Conservation (phyloP, 2,797 vertebrate genomes). For the Anguilla marmorata region DNA sequence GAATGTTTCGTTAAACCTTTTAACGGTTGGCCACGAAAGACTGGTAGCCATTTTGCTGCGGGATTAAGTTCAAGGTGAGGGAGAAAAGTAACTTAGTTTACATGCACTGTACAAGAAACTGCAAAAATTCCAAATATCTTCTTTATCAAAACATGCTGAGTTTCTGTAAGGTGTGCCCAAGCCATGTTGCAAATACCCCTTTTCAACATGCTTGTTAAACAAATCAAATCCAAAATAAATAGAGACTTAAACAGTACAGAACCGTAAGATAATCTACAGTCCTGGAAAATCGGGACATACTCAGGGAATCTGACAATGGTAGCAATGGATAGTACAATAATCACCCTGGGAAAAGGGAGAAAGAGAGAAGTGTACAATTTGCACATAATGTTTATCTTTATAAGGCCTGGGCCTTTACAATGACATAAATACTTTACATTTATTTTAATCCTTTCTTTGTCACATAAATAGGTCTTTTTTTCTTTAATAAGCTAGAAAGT, state of each 20-base stretch:
- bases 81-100: conserved; percentile 84
- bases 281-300: conserved; percentile 77
- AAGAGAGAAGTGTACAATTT: conserved; percentile 89
- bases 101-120: conserved; percentile 99
- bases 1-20: conserved; percentile 84
- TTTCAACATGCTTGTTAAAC: conserved; percentile 99
- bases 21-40: conserved; percentile 77
- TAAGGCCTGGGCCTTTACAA: conserved; percentile 87
- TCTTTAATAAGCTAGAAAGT: conserved; percentile 76
- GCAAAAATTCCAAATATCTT: conserved; percentile 94
- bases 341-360: conserved; percentile 79
- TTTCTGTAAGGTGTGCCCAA: conserved; percentile 93
- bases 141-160: conserved; percentile 99
- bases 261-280: conserved; percentile 81
- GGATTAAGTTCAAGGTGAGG: conserved; percentile 87
- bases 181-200: conserved; percentile 94
- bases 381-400: conserved; percentile 88
- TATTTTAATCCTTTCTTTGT: conserved; percentile 83
- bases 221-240: conserved; percentile 72
- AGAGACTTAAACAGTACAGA: conserved; percentile 72
- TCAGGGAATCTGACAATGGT: conserved; percentile 74
- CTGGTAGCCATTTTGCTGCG: conserved; percentile 78
- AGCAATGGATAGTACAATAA: conserved; percentile 76
- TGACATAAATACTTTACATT: conserved; percentile 89
- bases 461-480: conserved; percentile 86